A percentile compares a stretch with the other conserved stretches of the same genome.
Evolutionary conservation across 2,797 vertebrate genomes (phyloP).

Genomic region (Pangasius sanitwongsei): DNA sequence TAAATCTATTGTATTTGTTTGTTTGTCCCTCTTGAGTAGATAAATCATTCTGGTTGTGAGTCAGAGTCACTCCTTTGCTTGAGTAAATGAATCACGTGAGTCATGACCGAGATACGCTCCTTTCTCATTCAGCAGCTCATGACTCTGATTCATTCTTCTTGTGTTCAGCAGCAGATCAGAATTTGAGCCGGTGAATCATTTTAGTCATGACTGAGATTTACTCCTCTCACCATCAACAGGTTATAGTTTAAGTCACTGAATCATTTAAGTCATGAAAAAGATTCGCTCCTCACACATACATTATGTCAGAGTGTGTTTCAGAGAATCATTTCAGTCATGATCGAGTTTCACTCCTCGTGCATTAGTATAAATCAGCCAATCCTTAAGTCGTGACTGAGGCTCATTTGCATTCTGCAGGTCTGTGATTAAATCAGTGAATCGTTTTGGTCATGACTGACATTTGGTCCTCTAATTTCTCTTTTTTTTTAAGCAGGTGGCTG

Average conservation of each 20-base stretch:
- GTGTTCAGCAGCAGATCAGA: background rate
- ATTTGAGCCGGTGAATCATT: background rate
- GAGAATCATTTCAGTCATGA: background rate
- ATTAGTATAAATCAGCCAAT: too few relatives aligned
- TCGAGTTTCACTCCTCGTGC: background rate
- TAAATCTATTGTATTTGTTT: background rate
- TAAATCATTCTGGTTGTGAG: background rate
- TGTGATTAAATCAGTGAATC: background rate
- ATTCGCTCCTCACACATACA: background rate
- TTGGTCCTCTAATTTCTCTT: background rate
- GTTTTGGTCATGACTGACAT: background rate
- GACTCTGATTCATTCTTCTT: background rate
- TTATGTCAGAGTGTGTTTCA: background rate
- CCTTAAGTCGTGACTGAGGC: background rate
- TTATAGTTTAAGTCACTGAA: background rate
- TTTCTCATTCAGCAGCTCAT: background rate
- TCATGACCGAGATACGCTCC: background rate
- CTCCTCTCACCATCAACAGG: background rate
- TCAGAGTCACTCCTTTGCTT: background rate
- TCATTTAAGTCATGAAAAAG: background rate
- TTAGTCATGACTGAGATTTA: background rate
- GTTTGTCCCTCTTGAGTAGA: background rate
- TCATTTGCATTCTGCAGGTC: background rate
- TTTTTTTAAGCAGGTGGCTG: background rate
- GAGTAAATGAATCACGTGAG: background rate